phyloP scores from a whole-genome alignment of 92 coral and sea anemone species.

The Siderastrea radians region DNA sequence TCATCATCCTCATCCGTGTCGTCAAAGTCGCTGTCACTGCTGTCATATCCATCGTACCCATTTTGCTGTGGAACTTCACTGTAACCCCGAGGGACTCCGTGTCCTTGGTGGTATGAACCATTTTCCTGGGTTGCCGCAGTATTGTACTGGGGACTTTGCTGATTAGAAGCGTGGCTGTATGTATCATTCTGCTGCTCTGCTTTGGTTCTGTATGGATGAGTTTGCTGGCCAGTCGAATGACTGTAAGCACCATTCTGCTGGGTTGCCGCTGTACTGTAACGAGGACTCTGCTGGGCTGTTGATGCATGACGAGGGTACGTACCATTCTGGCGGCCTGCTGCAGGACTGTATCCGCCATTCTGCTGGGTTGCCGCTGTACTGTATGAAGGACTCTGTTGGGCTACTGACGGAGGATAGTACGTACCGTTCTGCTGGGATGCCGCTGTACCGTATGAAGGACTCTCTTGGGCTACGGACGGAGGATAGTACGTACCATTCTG shows the following conservation, averaged over 20 bases:
- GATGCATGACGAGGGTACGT: too few relatives aligned
- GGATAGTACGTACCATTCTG: neutral
- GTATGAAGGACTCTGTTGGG: too few relatives aligned
- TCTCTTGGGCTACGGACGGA: neutral
- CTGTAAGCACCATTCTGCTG: neutral
- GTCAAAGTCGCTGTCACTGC: slow-evolving; percentile 45
- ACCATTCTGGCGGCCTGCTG: too few relatives aligned
- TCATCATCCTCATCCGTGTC: slow-evolving; percentile 18
- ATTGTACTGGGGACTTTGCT: neutral
- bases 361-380: neutral
- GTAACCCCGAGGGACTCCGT: neutral
- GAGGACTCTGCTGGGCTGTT: too few relatives aligned
- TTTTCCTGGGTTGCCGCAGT: slow-evolving; percentile 1
- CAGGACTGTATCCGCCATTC: too few relatives aligned
- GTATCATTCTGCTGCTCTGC: neutral
- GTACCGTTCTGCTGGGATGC: neutral
- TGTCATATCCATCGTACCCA: slow-evolving; percentile 40
- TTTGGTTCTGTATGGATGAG: neutral
- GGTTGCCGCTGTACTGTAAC: neutral
- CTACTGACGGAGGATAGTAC: too few relatives aligned
- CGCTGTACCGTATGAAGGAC: neutral
- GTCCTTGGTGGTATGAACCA: slow-evolving; percentile 19
- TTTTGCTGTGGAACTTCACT: slow-evolving; percentile 18
- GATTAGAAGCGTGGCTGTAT: neutral
- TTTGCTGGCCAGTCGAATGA: neutral